Evolutionary conservation across 2,888 invertebrate genomes (phyloP).

Genomic region (Teleiodes luculella): DNA sequence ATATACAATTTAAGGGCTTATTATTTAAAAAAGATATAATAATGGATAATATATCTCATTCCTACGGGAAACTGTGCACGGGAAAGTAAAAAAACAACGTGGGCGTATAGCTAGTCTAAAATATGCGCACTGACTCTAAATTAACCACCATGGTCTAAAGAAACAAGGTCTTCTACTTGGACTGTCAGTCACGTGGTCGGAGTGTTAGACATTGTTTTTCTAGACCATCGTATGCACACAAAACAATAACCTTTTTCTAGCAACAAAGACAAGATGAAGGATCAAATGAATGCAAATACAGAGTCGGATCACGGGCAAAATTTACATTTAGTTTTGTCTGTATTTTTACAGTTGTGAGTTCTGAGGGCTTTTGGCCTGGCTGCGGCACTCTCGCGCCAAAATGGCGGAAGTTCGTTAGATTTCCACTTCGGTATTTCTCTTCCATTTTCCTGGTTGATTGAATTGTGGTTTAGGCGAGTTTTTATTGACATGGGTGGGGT

Average conservation of each 20-base stretch:
- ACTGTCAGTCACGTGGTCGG: too few species aligned
- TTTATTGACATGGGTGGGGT: neutral
- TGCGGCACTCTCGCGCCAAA: neutral
- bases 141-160: too few species aligned
- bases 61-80: too few species aligned
- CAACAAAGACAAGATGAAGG: neutral
- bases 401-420: neutral
- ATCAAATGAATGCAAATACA: neutral
- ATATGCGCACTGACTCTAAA: too few species aligned
- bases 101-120: too few species aligned
- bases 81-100: too few species aligned
- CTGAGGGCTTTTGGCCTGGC: neutral
- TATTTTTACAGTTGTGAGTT: slow-evolving; percentile 1
- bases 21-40: too few species aligned
- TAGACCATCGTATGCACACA: too few species aligned
- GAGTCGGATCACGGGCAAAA: neutral
- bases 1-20: too few species aligned
- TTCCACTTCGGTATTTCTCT: neutral
- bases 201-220: too few species aligned
- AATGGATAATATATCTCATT: too few species aligned
- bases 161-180: too few species aligned
- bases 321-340: slow-evolving; percentile 1
- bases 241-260: neutral
- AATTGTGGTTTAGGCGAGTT: neutral
- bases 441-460: neutral